Evolutionary conservation across 1,140 invertebrate species (phyloP), one percentile per base, ranked within the genome.

Genomic region (Ips nitidus): DNA sequence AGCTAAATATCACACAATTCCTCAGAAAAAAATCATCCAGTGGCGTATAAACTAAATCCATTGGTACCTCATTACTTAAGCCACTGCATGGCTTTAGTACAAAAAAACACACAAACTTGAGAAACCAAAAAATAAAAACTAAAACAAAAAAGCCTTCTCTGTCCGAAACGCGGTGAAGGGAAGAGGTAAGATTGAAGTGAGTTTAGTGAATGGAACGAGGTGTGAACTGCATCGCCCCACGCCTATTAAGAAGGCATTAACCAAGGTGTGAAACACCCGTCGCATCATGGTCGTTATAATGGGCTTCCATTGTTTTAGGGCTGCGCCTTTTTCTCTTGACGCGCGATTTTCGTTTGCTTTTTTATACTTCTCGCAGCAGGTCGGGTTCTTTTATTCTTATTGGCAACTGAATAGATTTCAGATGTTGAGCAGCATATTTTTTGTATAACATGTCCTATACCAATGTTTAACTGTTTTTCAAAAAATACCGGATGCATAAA

Each of bases 161-260:
- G 5, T n/a, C n/a, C 45, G 22, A 50, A 50, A 50, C 45, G 45
- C 45, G 45, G 22, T 50, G 45, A 50, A 22, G 45, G 6, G 22
- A 50, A 6, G 45, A 50, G 22, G 45, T 22, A 52, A 69, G 68
- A 70, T 70, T 70, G 68, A 64, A 70, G 58, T 69, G 66, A 53
- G 66, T 41, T 59, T 22, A 39, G 6, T 70, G 68, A 70, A 70
- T 70, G 68, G 61, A 64, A 47, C 68, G 55, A 70, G 60, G 68
- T 64, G 68, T 70, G 68, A 70, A 70, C 68, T 50, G 61, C 61
- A 70, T 53, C 45, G 61, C 68, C 68, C 68, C 63, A 66, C 60
- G 69, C 69, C 69, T 71, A 71, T 71, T 71, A 71, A 66, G 63
- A 71, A 64, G 69, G 69, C 61, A 71, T 71, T 71, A 71, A 71